Evolutionary conservation across 2,113 vertebrate species (phyloP), one percentile per base, ranked within the genome.

Genomic region (Tupaia tana): DNA sequence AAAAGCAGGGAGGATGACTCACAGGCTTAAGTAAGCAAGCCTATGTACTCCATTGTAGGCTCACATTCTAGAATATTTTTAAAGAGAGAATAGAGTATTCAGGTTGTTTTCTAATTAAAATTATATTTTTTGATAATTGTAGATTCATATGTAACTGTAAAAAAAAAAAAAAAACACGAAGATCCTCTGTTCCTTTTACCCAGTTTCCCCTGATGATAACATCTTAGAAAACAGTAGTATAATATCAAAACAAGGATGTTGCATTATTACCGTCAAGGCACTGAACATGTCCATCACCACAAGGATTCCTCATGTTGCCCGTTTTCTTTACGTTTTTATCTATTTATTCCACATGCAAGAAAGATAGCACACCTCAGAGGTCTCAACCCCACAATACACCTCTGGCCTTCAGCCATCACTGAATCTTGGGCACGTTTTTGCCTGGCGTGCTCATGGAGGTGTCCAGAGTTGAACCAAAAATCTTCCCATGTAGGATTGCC

Each of bases 41-140:
- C 31, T 75, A 61, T 81, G 6, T 85, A 29, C 4, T 86, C 74
- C 34, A 56, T 24, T 67, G 70, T 82, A 79, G n/a, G 43, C 74
- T 89, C 16, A 74, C 73, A 54, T 74, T 79, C 80, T 63, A 74
- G 61, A 63, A 54, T 74, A 43, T 54, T 69, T 86, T 43, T 43
- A 43, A 82, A 86, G 81, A 80, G 74, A 12, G 63, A 80, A 61
- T 59, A 1, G 9, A 78, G 81, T 86, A 16, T 78, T 88, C 80
- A 52, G 58, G 25, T 84, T 91, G 15, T 56, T 22, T 91, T 59
- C 86, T 83, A 78, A 92, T 83, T 78, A 74, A 93, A 87, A 61
- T 93, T 89, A 80, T 93, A 75, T 90, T 85, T 85, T 93, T 25
- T 89, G 79, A 74, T 93, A 74, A 78, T 70, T 71, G 10, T 73